Evolutionary conservation across 2,797 vertebrate genomes (phyloP), one percentile per base, ranked within the genome.

Genomic region (Myiothlypis coronata): DNA sequence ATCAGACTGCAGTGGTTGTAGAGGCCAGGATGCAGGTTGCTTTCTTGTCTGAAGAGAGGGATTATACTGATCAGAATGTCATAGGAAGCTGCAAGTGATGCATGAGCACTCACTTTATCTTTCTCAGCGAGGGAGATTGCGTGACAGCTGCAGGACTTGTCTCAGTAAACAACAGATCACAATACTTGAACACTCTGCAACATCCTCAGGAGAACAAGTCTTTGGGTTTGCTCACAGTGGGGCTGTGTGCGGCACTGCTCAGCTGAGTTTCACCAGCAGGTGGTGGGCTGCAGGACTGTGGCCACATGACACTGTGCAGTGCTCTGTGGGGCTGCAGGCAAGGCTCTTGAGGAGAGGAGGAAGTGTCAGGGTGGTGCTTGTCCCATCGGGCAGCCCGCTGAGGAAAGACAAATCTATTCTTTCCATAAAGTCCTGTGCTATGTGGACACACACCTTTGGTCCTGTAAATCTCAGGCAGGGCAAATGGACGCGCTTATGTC

Each of bases 71-170:
- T 93, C 83, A 74, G 76, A 83, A 78, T 93, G 89, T 89, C 61
- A 77, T 49, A 92, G 84, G 72, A 94, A 90, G 67, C 72, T 93
- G 72, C 80, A 96, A 65, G 92, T 94, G 91, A 95, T 92, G 91
- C 87, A 89, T 93, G 91, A 94, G 84, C 89, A 88, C 44, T 83
- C 79, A 71, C 65, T 90, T 90, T 80, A 89, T 96, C 95, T 83
- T 88, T 79, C 76, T 70, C 35, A 49, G 67, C 0, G 13, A 81
- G 34, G 34, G 57, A 89, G 65, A 89, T 79, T 79, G 50, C 0
- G 0, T 92, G 91, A 86, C 89, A 88, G 87, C 91, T 79, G 59
- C 11, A 2, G 69, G 65, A 70, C 82, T 93, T 83, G 61, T 93
- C 80, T 92, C 46, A 15, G 69, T 63, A 68, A 78, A 76, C 89